Base-by-base conservation (phyloP, 2,113 vertebrate species). In the Galemys pyrenaicus region DNA sequence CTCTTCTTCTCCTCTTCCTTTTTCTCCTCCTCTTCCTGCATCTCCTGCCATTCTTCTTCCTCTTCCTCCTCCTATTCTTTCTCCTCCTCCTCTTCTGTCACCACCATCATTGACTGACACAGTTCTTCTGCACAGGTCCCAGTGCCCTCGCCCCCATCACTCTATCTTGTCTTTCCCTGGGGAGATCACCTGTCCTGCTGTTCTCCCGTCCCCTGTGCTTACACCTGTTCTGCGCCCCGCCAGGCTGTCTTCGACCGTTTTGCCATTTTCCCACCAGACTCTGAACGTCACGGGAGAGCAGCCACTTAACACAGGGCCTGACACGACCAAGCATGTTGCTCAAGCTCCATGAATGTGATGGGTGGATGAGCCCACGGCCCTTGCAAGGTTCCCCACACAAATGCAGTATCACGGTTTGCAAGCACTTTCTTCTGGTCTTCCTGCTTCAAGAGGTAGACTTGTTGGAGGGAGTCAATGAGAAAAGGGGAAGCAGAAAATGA, bases 271-370 rank as follows among this genome's bases (percentile, higher is more conserved):
- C 35, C 15, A 16, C 46, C 44, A 71, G 60, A 44, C 28, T 65
- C 39, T 20, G 37, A 46, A 46, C 32, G 32, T 41, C 28, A 16
- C 1, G 5, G 64, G 56, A 44, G 54, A 32, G 11, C 16, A 24
- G 46, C 17, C 54, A n/a, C 17, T 6, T 17, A 13, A 32, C 54
- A 26, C 17, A 9, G 49, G 2, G 28, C 56, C 28, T 16, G 15
- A 9, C 37, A n/a, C 32, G 2, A 5, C 16, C n/a, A 46, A 8
- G 60, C 0, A 0, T 22, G 4, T 37, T 4, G 1, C 49, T 83
- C 17, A 35, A 6, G 6, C 30, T 73, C 80, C 62, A 0, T 64
- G 62, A 32, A 11, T 22, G 4, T 6, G 9, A 22, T 64, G 41
- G n/a, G 20, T 3, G 8, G 30, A 7, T 32, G 30, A 8, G 26